phyloP scores from a whole-genome alignment of 2,888 invertebrate species.

The Nebria brevicollis region DNA sequence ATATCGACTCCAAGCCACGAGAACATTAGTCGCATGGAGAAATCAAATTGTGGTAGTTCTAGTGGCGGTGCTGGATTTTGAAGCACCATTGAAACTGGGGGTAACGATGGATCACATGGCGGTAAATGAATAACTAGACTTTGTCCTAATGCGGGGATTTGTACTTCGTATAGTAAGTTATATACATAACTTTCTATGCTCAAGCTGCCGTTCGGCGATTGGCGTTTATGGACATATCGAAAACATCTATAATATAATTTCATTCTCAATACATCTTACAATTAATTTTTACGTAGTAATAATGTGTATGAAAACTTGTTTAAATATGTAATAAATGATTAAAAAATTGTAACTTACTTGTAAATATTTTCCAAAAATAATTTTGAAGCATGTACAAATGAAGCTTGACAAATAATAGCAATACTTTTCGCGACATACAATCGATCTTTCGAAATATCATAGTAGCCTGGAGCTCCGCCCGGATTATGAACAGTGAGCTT shows the following conservation, averaged over 20 bases:
- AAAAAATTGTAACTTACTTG: constrained; percentile 67
- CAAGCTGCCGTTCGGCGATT: constrained; percentile 61
- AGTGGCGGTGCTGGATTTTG: constrained; percentile 80
- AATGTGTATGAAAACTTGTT: neutral
- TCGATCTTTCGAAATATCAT: constrained; percentile 93
- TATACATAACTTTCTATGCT: constrained; percentile 95
- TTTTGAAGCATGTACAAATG: constrained; percentile 88
- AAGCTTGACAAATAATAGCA: constrained; percentile 89
- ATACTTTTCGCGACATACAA: constrained; percentile 96
- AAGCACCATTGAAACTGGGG: constrained; percentile 74
- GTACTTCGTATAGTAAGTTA: constrained; percentile 92
- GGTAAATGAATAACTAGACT: constrained; percentile 82
- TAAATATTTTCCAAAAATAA: constrained; percentile 88
- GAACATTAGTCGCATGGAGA: constrained; percentile 88
- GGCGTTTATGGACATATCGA: constrained; percentile 80
- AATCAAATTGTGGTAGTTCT: constrained; percentile 95
- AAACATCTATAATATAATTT: constrained; percentile 67
- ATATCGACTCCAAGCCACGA: constrained; percentile 90
- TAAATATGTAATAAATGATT: neutral
- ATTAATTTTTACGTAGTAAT: too few species aligned
- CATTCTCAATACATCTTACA: neutral
- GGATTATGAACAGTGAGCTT: constrained; percentile 82
- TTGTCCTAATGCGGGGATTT: constrained; percentile 86
- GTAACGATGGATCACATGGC: constrained; percentile 75
- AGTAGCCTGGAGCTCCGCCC: constrained; percentile 84